A percentile compares a stretch with the other conserved stretches of the same genome.
phyloP scores from a whole-genome alignment of 2,113 vertebrate genomes.

The Cichladusa arquata region DNA sequence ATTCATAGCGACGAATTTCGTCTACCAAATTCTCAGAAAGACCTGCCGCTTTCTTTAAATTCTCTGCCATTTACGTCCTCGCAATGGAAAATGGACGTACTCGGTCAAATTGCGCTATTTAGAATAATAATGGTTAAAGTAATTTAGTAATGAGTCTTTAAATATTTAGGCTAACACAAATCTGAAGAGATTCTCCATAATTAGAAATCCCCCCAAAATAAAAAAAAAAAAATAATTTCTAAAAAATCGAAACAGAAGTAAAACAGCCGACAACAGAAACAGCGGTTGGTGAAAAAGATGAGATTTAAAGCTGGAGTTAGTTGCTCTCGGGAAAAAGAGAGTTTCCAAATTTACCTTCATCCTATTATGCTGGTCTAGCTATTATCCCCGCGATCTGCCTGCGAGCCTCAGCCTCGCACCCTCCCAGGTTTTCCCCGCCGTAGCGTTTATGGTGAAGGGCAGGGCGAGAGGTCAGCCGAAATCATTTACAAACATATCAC shows the following conservation, averaged over 20 bases:
- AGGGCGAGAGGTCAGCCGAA: conserved; percentile 88
- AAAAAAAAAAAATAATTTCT: neutral
- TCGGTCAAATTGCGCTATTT: neutral
- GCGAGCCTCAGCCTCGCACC: conserved; percentile 58
- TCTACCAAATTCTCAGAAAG: conserved; percentile 10
- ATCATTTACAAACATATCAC: conserved; percentile 95
- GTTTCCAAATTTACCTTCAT: conserved; percentile 66
- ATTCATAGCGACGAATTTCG: conserved; percentile 44
- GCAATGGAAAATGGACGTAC: neutral
- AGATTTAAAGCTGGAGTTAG: conserved; percentile 34
- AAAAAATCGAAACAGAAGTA: conserved; percentile 17
- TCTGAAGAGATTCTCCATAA: neutral
- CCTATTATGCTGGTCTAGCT: conserved; percentile 47
- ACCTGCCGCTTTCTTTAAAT: conserved; percentile 32
- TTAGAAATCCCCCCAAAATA: neutral
- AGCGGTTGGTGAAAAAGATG: neutral
- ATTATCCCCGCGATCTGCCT: conserved; percentile 45
- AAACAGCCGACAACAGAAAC: conserved; percentile 14
- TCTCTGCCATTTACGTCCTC: neutral
- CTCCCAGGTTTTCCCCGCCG: conserved; percentile 65
- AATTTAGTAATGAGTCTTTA: neutral
- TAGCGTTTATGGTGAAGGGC: conserved; percentile 81
- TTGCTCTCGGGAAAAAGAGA: conserved; percentile 17
- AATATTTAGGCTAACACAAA: neutral
- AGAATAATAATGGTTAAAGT: neutral